Conservation (phyloP, 1,140 invertebrate genomes). For the Adoxophyes honmai region DNA sequence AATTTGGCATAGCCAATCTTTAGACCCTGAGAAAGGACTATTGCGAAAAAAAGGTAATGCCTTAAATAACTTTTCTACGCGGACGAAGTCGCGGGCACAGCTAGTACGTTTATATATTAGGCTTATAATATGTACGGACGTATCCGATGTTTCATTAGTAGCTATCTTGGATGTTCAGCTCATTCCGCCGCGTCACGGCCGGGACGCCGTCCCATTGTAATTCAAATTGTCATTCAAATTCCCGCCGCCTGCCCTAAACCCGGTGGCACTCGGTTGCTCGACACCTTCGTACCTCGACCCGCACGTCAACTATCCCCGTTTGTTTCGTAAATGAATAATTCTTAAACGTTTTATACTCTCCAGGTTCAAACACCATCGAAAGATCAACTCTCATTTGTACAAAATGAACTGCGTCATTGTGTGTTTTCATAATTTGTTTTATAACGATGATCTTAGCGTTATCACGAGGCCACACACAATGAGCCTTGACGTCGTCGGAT, state of each 20-base stretch:
- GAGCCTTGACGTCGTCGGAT: not conserved
- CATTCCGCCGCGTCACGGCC: slow-evolving; percentile 51
- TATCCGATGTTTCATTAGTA: slow-evolving; percentile 28
- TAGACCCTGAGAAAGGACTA: too few species aligned
- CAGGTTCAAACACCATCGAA: not conserved
- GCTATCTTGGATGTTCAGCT: slow-evolving; percentile 39
- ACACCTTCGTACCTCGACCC: slow-evolving; percentile 41
- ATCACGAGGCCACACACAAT: not conserved
- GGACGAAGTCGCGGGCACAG: too few species aligned
- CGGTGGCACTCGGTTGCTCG: slow-evolving; percentile 63
- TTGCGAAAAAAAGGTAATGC: too few species aligned
- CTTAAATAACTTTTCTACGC: too few species aligned
- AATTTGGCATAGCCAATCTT: too few species aligned
- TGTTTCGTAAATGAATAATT: slow-evolving; percentile 2
- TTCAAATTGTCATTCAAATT: slow-evolving; percentile 71
- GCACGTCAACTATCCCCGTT: not conserved
- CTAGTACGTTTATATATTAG: too few species aligned
- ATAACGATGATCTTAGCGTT: too few species aligned
- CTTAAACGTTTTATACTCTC: not conserved
- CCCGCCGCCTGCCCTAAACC: slow-evolving; percentile 41
- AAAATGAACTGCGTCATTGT: too few species aligned
- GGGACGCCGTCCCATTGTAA: slow-evolving; percentile 63
- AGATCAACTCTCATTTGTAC: not conserved
- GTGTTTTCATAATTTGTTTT: too few species aligned
- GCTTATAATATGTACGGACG: slow-evolving; percentile 6